Evolutionary conservation across 1,140 invertebrate species (phyloP), one percentile per base, ranked within the genome.

Genomic region (Himalopsyche phryganea): DNA sequence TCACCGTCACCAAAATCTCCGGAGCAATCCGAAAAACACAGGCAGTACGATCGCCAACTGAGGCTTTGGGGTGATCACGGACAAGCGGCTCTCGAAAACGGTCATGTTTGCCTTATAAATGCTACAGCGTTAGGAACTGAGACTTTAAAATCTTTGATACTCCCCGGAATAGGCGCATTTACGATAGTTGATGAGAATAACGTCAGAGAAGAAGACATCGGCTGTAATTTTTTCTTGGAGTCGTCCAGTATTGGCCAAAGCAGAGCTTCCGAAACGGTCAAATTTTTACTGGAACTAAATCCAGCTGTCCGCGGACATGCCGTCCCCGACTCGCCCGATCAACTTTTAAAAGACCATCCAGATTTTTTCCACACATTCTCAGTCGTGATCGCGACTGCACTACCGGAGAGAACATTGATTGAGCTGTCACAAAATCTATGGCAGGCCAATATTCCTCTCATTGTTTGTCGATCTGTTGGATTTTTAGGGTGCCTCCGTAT

Each of bases 61-160:
- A 85, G 95, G 72, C 81, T 98, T 66, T 98, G 97, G 97, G 96
- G 96, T 55, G 96, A 98, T 73, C 92, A 98, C 80, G 97, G 97
- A 1, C 97, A 99, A 77, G 72, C 81, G 54, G 80, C 88, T 6
- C 77, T 98, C 36, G 96, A 98, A 81, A 80, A 79, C 48, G 87
- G 93, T 19, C 88, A 92, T 74, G 84, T 98, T 67, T 99, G 97
- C 72, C 69, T 98, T 4, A 90, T 98, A 59, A 97, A 98, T 80
- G 94, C 94, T 1, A 95, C 88, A 51, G 93, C 92, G 7, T 82
- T 95, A 48, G 96, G 96, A 23, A 96, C 94, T 38, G 97, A 99
- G 82, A 88, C 93, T 49, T 74, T 98, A 17, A 98, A 98, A 77
- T 94, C 92, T 45, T 80, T 98, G 9, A 89, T 98, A 13, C 76